Base-by-base conservation (phyloP, 2,888 invertebrate species). In the Cheilosia soror region DNA sequence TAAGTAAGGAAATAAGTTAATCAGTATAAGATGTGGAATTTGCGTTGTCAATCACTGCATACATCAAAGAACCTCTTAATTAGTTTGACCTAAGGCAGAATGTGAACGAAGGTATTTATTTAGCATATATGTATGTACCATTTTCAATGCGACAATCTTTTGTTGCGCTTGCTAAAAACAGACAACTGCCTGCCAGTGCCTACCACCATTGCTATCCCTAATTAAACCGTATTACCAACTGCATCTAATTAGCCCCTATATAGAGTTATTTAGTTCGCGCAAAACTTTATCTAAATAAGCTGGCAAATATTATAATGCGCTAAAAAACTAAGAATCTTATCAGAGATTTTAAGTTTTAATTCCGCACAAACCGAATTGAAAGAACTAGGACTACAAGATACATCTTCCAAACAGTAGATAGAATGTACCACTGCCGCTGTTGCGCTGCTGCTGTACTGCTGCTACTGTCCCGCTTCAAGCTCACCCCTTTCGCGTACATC, bases 201-300 rank as follows among this genome's bases (percentile, higher is more conserved):
- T 31, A 53, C 4, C 9, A 20, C 1, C 49, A 25, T 20, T 9
- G 11, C 20, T 7, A 0, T 2, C 20, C 29, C 27, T 51, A 11
- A 27, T 7, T 13, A 6, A 58, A 11, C 25, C 37, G 7, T 5
- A 29, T 27, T 6, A 42, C 27, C 66, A 27, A 25, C 31, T 31
- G 20, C 42, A 75, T 29, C 76, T 81, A 76, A 76, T 76, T 81
- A 62, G 75, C 57, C 57, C 62, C 57, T 63, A 51, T 65, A 44
- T 63, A 29, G 27, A 37, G 37, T 37, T 37, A 31, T 31, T 49
- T 11, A 5, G 20, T 31, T 13, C 68, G 33, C 29, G 3, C 49
- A 5, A 60, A 82, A 82, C 82, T 82, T 77, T 72, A 83, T 78
- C 78, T 78, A 78, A 78, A 82, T 65, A 77, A 82, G 58, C 77